Evolutionary conservation across 1,140 invertebrate genomes (phyloP), one percentile per base, ranked within the genome.

Genomic region (Solenopsis invicta): DNA sequence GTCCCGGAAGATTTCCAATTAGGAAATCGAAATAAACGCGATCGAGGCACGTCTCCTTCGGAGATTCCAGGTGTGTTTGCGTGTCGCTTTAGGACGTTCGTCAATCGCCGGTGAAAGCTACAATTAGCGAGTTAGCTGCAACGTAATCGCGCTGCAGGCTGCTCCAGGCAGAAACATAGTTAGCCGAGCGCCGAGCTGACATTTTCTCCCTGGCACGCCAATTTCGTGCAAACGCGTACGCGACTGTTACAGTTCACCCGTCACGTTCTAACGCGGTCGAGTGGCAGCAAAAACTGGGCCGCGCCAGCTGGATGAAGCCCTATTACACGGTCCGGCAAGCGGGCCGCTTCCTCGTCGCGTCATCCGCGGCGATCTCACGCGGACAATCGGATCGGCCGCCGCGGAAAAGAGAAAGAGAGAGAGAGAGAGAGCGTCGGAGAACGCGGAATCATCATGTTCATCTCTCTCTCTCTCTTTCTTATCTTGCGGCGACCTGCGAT

Each of bases 251-350:
- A 50, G 24, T 29, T 45, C 29, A 8, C 21, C 13, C 75, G 29
- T 62, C 52, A 13, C 37, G 75, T 45, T 41, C 37, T 12, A 54
- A 77, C 10, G 59, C 75, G 75, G 37, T 64, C 48, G 62, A 69
- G 66, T 16, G 34, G 13, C 41, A 48, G 48, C 41, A 54, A 81
- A 56, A 81, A 54, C 48, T 54, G 48, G 77, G 66, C 77, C 64
- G 48, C 48, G 48, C 48, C 64, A 69, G 48, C 48, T 54, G 64
- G 21, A 50, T 54, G 21, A 81, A 81, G 64, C 21, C 54, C 48
- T 12, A 34, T 81, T 59, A n/a, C 21, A 29, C n/a, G 77, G 29
- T 29, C 75, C 41, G 24, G 56, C 37, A 18, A 78, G 50, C 41
- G 45, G 4, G 59, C 2, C 34, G 50, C 48, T 81, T 72, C 34